Percentiles rank a stretch among this genome's conserved stretches.
Conservation (phyloP, 2,888 invertebrate genomes). For the Rhagonycha fulva region DNA sequence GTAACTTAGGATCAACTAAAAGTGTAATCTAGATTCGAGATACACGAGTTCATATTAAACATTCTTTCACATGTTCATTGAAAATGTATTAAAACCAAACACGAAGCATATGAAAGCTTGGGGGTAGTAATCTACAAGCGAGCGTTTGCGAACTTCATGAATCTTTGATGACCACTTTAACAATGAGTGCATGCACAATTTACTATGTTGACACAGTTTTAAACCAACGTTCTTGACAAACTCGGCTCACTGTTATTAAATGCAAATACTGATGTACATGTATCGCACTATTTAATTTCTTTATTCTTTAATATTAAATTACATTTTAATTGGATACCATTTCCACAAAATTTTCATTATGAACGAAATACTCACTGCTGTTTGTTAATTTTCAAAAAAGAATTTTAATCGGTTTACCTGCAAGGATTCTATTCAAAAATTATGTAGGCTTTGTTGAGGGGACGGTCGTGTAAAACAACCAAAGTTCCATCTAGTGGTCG, state of each 20-base stretch:
- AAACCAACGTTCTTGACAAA: conserved; percentile 38
- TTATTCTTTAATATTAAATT: background rate
- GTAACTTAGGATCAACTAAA: background rate
- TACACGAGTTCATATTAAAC: conserved; percentile 36
- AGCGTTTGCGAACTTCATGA: conserved; percentile 46
- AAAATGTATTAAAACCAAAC: conserved; percentile 56
- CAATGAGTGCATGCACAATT: conserved; percentile 57
- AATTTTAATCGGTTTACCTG: too few species aligned
- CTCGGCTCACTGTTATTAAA: conserved; percentile 25
- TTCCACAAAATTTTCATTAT: background rate
- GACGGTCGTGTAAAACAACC: background rate
- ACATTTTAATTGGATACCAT: background rate
- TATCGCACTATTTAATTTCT: background rate
- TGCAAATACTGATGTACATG: conserved; percentile 16
- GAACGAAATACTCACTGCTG: background rate
- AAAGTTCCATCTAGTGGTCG: background rate
- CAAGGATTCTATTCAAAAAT: too few species aligned
- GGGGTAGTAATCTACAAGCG: conserved; percentile 31
- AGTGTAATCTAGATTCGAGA: conserved; percentile 34
- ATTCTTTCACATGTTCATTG: conserved; percentile 53
- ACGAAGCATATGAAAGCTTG: conserved; percentile 38
- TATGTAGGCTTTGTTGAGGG: background rate
- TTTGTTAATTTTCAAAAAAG: too few species aligned
- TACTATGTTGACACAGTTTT: conserved; percentile 57
- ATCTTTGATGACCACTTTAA: conserved; percentile 54